Evolutionary conservation across 2,888 invertebrate species (phyloP), one percentile per base, ranked within the genome.

Genomic region (Nysson spinosus): DNA sequence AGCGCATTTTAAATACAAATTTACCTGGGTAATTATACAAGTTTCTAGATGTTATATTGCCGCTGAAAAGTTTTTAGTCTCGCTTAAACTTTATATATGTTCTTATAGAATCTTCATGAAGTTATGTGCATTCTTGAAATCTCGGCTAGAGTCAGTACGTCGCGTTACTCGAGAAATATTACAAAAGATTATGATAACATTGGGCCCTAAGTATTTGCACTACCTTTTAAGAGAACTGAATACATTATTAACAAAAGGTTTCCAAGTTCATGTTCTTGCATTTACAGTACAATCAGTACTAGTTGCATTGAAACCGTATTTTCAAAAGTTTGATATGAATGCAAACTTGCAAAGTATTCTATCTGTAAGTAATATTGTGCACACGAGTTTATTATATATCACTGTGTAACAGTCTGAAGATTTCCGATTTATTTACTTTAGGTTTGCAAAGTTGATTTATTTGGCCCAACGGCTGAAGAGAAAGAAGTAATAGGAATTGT

Each of bases 221-320:
- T 89, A 93, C 77, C 87, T 98, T 16, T 86, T 98, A 7, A 91
- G 92, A 62, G 96, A 97, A 87, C 91, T 99, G 85, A 92, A 93
- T 26, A 88, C 93, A 3, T 88, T 96, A 14, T 89, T 99, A 50
- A 95, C 93, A 0, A 91, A 93, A 82, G 99, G 99, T 7, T 99
- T 95, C 84, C 97, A 98, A 89, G 92, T 96, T 1, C 98, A 99
- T 81, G 98, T 99, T 0, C 88, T 99, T 49, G 94, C 95, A 2
- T 96, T 93, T 63, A 97, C 98, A 0, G 91, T 96, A 14, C 96
- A 98, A 83, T 91, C 93, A 0, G 91, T 99, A 3, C 87, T 99
- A 46, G 91, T 92, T 55, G 91, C 92, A 19, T 85, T 97, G 51
- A 93, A 92, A 81, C 88, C 90, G 0, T 87, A 90, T n/a, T 91